Evolutionary conservation across 2,113 vertebrate species (phyloP).

Genomic region (Bombycilla garrulus): DNA sequence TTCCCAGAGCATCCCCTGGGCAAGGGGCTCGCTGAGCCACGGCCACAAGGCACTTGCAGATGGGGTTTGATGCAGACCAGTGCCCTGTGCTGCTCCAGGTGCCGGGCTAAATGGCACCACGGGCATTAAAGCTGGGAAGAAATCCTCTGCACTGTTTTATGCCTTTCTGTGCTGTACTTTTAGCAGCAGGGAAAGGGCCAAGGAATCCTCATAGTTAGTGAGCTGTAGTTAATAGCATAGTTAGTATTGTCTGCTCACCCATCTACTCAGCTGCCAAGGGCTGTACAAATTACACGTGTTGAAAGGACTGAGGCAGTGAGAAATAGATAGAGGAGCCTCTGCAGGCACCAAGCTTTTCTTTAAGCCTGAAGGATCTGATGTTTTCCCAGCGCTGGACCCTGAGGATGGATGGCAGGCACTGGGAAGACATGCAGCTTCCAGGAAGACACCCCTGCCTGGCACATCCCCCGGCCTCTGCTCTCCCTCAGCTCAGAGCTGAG

Average conservation of each 20-base stretch:
- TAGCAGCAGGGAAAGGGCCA: conserved; percentile 22
- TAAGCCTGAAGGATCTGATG: background rate
- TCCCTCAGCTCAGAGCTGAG: background rate
- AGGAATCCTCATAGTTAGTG: background rate
- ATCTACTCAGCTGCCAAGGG: background rate
- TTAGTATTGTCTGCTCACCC: background rate
- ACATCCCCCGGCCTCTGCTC: background rate
- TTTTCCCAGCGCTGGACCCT: background rate
- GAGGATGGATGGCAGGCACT: background rate
- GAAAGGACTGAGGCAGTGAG: background rate
- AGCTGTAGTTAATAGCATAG: background rate
- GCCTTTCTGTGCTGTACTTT: background rate
- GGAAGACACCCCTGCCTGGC: background rate
- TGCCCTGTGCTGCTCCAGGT: background rate
- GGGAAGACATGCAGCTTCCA: background rate
- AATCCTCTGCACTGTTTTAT: background rate
- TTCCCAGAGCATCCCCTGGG: fast-evolving
- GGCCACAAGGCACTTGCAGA: background rate
- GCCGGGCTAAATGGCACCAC: background rate
- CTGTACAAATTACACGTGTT: background rate
- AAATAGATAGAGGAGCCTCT: background rate
- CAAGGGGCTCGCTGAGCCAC: background rate
- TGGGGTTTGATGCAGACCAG: background rate
- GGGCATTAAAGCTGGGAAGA: background rate
- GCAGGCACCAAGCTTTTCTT: background rate